Conservation (phyloP, 2,797 vertebrate species). For the Graptemys geographica region DNA sequence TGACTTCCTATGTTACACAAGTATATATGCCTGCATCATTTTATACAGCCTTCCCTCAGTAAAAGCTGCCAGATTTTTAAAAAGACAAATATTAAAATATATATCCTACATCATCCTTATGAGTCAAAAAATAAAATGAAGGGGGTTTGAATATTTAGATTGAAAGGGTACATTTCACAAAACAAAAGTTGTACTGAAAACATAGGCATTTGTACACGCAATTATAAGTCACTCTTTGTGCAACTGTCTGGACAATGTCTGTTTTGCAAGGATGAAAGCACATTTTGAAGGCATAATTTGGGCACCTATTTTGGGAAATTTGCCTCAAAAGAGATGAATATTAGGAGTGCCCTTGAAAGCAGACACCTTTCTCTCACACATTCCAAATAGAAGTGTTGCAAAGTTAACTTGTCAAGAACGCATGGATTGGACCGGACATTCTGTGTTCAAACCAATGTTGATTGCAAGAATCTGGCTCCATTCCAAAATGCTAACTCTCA, state of each 20-base stretch:
- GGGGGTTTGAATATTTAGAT: not conserved
- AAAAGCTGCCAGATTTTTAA: conserved; percentile 30
- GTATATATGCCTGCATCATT: not conserved
- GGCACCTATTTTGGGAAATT: not conserved
- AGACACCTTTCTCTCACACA: not conserved
- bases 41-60: not conserved
- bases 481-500: not conserved
- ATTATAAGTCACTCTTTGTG: not conserved
- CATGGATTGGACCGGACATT: not conserved
- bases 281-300: not conserved
- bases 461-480: fast-evolving
- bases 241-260: not conserved
- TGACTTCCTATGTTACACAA: not conserved
- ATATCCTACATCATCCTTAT: not conserved
- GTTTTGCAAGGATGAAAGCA: not conserved
- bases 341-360: not conserved
- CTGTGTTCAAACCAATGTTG: fast-evolving
- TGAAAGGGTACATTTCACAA: conserved; percentile 1
- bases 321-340: not conserved
- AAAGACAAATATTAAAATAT: not conserved
- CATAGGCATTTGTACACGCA: not conserved
- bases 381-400: not conserved
- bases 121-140: conserved; percentile 15
- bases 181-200: not conserved
- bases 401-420: not conserved